A percentile compares a stretch with the other conserved stretches of the same genome.
phyloP scores from a whole-genome alignment of 2,888 invertebrate genomes.

The Pseudococcus viburni region DNA sequence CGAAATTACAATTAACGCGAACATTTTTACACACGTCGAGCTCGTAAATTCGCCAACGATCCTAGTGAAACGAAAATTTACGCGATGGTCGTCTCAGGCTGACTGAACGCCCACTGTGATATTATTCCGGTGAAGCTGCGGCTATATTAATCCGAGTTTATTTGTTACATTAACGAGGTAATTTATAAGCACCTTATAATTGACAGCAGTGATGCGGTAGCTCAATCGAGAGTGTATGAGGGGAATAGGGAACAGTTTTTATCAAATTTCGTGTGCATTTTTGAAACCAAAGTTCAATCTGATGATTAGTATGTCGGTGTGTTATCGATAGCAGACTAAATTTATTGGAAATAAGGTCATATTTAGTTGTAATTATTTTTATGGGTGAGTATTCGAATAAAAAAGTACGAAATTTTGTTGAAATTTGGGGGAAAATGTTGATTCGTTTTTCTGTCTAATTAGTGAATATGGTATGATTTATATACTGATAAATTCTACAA shows the following conservation, averaged over 20 bases:
- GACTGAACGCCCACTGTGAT: conserved; percentile 26
- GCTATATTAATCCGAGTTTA: conserved; percentile 17
- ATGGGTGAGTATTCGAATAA: too few species aligned
- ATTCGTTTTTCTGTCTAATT: too few species aligned
- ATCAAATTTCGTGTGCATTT: neutral
- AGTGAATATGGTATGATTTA: too few species aligned
- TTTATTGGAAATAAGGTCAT: too few species aligned
- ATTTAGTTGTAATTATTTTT: too few species aligned
- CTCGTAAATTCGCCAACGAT: conserved; percentile 4
- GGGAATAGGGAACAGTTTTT: neutral
- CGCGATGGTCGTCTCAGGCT: neutral
- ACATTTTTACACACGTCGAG: conserved; percentile 30
- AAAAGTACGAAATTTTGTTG: too few species aligned
- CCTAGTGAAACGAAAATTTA: conserved; percentile 8
- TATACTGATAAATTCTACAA: too few species aligned
- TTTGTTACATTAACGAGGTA: conserved; percentile 40
- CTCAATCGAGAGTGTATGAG: neutral
- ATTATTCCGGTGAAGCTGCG: neutral
- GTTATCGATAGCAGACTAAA: too few species aligned
- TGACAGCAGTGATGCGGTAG: neutral
- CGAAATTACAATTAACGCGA: neutral
- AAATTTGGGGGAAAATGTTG: too few species aligned
- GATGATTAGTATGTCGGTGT: too few species aligned
- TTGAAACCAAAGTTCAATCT: neutral
- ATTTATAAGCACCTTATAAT: conserved; percentile 36